A percentile compares a stretch with the other conserved stretches of the same genome.
Evolutionary conservation across 2,797 vertebrate species (phyloP).

Genomic region (Acrossocheilus fasciatus): DNA sequence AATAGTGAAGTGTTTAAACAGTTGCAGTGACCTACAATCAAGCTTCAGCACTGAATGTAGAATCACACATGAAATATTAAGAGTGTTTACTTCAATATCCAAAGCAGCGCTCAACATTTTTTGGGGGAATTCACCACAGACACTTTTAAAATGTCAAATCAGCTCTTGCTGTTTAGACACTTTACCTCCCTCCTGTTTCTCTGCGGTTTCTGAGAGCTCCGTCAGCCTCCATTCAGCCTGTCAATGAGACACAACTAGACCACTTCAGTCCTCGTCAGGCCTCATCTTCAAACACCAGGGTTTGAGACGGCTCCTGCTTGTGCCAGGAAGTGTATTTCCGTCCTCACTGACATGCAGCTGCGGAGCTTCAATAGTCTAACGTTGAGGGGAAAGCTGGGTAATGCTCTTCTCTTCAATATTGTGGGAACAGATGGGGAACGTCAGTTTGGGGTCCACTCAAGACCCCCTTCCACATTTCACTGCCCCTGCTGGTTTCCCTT

Average conservation of each 20-base stretch:
- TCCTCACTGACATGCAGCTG: slow-evolving; percentile 49
- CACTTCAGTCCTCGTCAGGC: slow-evolving; percentile 21
- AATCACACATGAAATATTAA: slow-evolving; percentile 22
- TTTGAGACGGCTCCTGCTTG: slow-evolving; percentile 17
- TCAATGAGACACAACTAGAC: slow-evolving; percentile 37
- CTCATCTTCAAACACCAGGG: slow-evolving; percentile 24
- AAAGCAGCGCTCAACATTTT: slow-evolving; percentile 3
- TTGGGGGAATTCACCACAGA: neutral
- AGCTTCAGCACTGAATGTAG: neutral
- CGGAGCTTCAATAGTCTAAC: slow-evolving; percentile 27
- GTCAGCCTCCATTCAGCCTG: slow-evolving; percentile 40
- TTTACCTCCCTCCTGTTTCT: slow-evolving; percentile 20
- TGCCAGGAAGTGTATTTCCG: slow-evolving; percentile 52
- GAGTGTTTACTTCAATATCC: slow-evolving; percentile 19
- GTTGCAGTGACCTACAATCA: slow-evolving; percentile 10
- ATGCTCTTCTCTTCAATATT: slow-evolving; percentile 38
- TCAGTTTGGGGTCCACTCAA: slow-evolving; percentile 42
- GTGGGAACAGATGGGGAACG: slow-evolving; percentile 59
- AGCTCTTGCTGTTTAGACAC: slow-evolving; percentile 19
- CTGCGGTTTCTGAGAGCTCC: neutral
- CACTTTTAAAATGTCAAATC: slow-evolving; percentile 34
- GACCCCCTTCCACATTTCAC: slow-evolving; percentile 26
- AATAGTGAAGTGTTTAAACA: neutral
- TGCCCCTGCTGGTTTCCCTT: slow-evolving; percentile 26
- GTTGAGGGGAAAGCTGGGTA: slow-evolving; percentile 25